These are phyloP conservation scores for Thomomys bottae DNA, from an alignment of 2,113 vertebrate genomes.

Conservation along the genomic window DNA sequence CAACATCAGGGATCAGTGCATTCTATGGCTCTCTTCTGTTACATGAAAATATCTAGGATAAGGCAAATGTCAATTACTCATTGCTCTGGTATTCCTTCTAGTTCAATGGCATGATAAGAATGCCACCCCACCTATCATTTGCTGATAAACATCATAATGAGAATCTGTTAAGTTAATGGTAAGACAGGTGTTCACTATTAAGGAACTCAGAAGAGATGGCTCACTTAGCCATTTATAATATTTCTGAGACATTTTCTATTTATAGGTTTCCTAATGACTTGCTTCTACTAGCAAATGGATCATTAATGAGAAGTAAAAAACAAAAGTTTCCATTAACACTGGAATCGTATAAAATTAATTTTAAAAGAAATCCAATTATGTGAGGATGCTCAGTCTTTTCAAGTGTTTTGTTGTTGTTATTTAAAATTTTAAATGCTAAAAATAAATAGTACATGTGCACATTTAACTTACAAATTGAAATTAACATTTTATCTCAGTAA, in stretches of 20 bases:
- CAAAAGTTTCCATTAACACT: constrained; percentile 42
- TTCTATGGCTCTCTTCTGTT: constrained; percentile 65
- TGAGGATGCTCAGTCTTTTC: neutral
- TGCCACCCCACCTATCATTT: constrained; percentile 68
- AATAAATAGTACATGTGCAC: neutral
- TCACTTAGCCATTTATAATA: constrained; percentile 61
- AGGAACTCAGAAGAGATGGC: constrained; percentile 71
- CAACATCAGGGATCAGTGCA: constrained; percentile 64
- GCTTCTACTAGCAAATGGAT: constrained; percentile 34
- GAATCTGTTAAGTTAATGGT: constrained; percentile 67
- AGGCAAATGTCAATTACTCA: constrained; percentile 74
- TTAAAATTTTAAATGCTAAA: constrained; percentile 11
- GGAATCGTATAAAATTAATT: constrained; percentile 35
- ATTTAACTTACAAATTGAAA: constrained; percentile 4
- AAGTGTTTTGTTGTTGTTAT: neutral
- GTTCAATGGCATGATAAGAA: constrained; percentile 69
- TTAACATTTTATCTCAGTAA: constrained; percentile 21
- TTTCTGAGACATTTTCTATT: constrained; percentile 59
- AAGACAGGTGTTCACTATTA: constrained; percentile 81
- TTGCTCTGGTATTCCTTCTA: constrained; percentile 66
- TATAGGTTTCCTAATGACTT: constrained; percentile 45
- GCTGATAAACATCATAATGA: constrained; percentile 69
- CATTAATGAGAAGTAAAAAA: constrained; percentile 53
- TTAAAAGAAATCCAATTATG: neutral
- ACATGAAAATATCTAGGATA: constrained; percentile 52